phyloP scores from a whole-genome alignment of 2,797 vertebrate species.

The Rhinella marina region DNA sequence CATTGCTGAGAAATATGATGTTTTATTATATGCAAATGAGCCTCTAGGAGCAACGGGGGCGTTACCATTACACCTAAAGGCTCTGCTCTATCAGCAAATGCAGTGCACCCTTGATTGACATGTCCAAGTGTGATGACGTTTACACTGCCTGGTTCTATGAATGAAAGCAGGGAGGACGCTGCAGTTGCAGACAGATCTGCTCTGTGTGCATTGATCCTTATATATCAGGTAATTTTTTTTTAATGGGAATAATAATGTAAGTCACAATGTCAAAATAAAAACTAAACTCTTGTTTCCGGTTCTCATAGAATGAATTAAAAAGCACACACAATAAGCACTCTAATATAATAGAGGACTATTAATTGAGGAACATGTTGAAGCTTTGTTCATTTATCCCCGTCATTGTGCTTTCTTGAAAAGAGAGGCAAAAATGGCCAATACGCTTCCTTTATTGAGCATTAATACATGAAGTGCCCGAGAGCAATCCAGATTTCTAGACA shows the following conservation, averaged over 20 bases:
- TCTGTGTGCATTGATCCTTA: too few species aligned
- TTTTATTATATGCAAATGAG: too few species aligned
- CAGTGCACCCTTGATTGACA: too few species aligned
- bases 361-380: background rate
- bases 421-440: background rate
- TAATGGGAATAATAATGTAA: background rate
- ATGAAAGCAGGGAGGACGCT: too few species aligned
- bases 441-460: background rate
- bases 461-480: slow-evolving; percentile 4
- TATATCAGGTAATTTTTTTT: background rate
- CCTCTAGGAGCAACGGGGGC: too few species aligned
- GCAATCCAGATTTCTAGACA: slow-evolving; percentile 6
- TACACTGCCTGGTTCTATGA: too few species aligned
- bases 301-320: background rate
- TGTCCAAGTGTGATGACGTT: too few species aligned
- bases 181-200: too few species aligned
- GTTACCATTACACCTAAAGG: too few species aligned
- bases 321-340: background rate
- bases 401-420: background rate
- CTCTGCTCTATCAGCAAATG: too few species aligned
- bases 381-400: background rate
- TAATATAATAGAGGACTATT: background rate
- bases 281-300: background rate
- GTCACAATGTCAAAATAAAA: background rate
- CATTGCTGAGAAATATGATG: too few species aligned